Evolutionary conservation across 2,888 invertebrate species (phyloP), one percentile per base, ranked within the genome.

Genomic region (Lasioglossum zephyrum): DNA sequence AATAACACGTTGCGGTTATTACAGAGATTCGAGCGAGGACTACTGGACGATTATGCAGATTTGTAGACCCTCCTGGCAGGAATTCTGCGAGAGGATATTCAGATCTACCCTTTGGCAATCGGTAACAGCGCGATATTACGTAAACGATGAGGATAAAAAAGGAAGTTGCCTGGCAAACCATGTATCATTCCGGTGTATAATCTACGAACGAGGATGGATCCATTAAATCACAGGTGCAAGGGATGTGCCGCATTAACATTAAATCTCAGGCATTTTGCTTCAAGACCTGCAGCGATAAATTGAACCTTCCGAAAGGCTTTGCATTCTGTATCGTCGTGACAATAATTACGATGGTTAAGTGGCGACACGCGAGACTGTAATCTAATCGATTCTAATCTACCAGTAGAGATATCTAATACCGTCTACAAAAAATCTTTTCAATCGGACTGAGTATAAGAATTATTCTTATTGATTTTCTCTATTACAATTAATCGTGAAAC

Each of bases 171-270:
- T 36, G 44, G 26, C 60, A 16, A 36, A 60, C 72, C 31, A 63
- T 79, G 63, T 79, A 79, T 82, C 69, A 82, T 79, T 78, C 74
- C 44, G 13, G 26, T 22, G 53, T 73, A 74, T 75, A 82, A 83
- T 83, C 60, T 79, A 18, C 36, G 72, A 73, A 60, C 76, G 31
- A 47, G 53, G 66, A 76, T 60, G 73, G 76, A 53, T 47, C 76
- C 53, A 53, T 83, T 73, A 79, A 83, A 79, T 79, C 53, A 73
- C 79, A 31, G 60, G 70, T 39, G 49, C 70, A 41, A 74, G 31
- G 63, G 49, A 70, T 39, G 36, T 31, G 39, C 44, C 75, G 44
- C 47, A 72, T 83, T 53, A 79, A 41, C 72, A 76, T 79, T 63
- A 26, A 13, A 9, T 31, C 63, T 79, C 39, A 63, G n/a, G 4